These are phyloP conservation scores for Propithecus perrieri DNA, from an alignment of 2,797 vertebrate genomes.

Conservation along the genomic window DNA sequence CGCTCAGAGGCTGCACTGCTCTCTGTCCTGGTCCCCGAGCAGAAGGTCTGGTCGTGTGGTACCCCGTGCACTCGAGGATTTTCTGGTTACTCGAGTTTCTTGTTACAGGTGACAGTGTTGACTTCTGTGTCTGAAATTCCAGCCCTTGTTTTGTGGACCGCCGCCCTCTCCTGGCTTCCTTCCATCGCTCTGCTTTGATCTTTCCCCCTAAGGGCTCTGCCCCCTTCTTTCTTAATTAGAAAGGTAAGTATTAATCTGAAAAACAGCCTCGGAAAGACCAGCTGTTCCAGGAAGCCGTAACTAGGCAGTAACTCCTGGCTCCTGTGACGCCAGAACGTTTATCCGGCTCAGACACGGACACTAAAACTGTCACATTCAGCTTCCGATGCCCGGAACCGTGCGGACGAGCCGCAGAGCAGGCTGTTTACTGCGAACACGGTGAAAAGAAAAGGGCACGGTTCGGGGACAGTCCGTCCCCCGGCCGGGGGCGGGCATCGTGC, in stretches of 20 bases:
- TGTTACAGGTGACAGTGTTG: not conserved
- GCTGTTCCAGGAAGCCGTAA: not conserved
- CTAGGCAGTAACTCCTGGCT: not conserved
- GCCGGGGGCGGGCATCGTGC: not conserved
- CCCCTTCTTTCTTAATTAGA: not conserved
- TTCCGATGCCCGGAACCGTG: no score
- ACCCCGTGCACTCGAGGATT: rapidly evolving
- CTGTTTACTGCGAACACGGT: no score
- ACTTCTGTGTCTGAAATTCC: no score
- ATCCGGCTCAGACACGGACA: not conserved
- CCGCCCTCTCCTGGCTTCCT: not conserved
- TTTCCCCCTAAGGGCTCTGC: not conserved
- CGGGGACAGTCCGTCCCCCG: no score
- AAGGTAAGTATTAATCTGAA: not conserved
- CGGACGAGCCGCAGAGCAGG: not conserved
- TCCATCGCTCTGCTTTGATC: no score
- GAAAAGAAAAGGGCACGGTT: not conserved
- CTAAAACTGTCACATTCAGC: not conserved
- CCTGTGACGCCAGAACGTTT: not conserved
- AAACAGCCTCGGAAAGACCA: not conserved
- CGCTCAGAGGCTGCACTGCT: not conserved
- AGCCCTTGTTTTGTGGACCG: no score
- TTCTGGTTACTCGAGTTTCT: not conserved
- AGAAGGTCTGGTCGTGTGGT: not conserved
- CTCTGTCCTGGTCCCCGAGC: not conserved